Percentiles rank a stretch among this genome's conserved stretches.
Evolutionary conservation across 2,888 invertebrate genomes (phyloP).

Genomic region (Zootermopsis nevadensis): DNA sequence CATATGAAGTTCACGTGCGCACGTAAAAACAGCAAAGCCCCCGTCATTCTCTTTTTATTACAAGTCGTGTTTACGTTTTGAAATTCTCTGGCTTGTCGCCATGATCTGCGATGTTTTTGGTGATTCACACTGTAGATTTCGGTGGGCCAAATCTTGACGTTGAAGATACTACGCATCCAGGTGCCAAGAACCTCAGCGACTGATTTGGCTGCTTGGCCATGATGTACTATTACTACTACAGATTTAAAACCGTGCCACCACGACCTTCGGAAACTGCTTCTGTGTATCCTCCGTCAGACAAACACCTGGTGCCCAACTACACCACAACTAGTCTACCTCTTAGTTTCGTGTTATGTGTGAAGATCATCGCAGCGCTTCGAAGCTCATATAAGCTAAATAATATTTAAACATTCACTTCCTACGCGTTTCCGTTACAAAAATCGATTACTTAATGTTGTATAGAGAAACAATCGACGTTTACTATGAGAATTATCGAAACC

Average conservation of each 20-base stretch:
- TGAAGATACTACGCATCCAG: background rate
- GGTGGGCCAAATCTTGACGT: constrained; percentile 22
- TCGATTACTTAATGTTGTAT: too few relatives aligned
- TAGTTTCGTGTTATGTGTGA: background rate
- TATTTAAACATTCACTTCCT: too few relatives aligned
- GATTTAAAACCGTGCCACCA: constrained; percentile 6
- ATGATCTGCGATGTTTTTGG: background rate
- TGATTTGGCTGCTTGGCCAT: constrained; percentile 25
- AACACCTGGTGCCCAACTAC: background rate
- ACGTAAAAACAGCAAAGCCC: background rate
- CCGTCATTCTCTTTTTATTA: constrained; percentile 5
- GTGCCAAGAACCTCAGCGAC: constrained; percentile 31
- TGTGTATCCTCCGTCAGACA: background rate
- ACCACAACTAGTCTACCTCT: too few relatives aligned
- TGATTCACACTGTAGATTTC: constrained; percentile 13
- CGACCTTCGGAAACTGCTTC: background rate
- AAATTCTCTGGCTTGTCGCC: background rate
- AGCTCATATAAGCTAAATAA: too few relatives aligned
- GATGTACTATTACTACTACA: constrained; percentile 3
- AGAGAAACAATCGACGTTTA: too few relatives aligned
- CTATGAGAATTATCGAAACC: too few relatives aligned
- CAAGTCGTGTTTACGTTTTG: constrained; percentile 24
- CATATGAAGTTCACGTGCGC: constrained; percentile 6
- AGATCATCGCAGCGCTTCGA: too few relatives aligned
- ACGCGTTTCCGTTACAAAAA: too few relatives aligned